Base-by-base conservation (phyloP, 2,888 invertebrate species). In the Carcina quercana region DNA sequence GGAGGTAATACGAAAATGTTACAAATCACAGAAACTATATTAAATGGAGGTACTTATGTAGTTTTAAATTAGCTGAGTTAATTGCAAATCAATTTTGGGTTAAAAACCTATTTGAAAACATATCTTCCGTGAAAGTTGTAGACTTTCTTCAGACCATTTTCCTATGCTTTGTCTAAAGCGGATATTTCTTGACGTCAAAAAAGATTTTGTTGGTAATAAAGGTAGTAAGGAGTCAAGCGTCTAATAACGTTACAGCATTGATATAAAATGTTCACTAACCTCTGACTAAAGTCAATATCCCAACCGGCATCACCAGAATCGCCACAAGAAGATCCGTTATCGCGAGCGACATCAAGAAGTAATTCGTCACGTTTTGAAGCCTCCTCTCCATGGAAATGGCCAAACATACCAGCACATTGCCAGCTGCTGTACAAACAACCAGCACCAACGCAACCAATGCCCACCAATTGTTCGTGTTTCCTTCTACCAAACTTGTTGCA, bases 321-420 rank as follows among this genome's bases (percentile, higher is more conserved):
- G 96, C 96, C 2, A 98, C 97, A 85, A 98, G 90, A 28, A 97
- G 87, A 76, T 98, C 98, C 8, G 97, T 97, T 46, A 97, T 92
- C 32, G 97, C 97, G 62, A 98, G 75, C 3, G 97, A 97, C 91
- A 97, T 93, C 58, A 98, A 86, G 66, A 98, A 98, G 73, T 97
- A 97, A 78, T 98, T 98, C 56, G 97, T 98, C 38, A 97, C 96
- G 85, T 96, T 98, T 76, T 98, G 97, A 38, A 98, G 83, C 10
- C 96, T 87, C 34, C 94, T 88, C 67, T 98, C 97, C 88, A 94
- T 90, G 43, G 92, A 91, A 53, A 98, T 96, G 13, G 98, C 97
- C 50, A 97, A 74, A 59, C 97, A 97, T 28, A 98, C 98, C 37
- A 98, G 82, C 24, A 96, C 93, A 76, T 98, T 98, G 1, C 97